Evolutionary conservation across 1,140 invertebrate genomes (phyloP), one percentile per base, ranked within the genome.

Genomic region (Parasteatoda tepidariorum): DNA sequence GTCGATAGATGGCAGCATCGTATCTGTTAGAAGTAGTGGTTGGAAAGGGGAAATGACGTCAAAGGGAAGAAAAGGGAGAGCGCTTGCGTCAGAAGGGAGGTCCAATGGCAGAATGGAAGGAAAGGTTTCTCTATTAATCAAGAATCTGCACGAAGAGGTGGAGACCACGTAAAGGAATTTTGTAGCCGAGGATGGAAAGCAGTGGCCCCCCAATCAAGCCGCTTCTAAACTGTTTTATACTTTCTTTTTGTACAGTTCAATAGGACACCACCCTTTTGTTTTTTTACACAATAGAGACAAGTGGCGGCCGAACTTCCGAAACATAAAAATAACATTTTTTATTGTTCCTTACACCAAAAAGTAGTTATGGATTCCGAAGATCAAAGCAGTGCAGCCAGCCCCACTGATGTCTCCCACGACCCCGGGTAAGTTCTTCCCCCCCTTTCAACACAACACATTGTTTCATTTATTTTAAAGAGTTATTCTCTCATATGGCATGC

Each of bases 321-420:
- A n/a, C n/a, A n/a, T n/a, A n/a, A n/a, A n/a, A n/a, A n/a, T n/a
- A n/a, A n/a, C n/a, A n/a, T n/a, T n/a, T n/a, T n/a, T n/a, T n/a
- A n/a, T n/a, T n/a, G n/a, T n/a, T n/a, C n/a, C n/a, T n/a, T n/a
- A n/a, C n/a, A n/a, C n/a, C n/a, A n/a, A 54, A 48, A 48, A 48
- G 38, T 26, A n/a, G 57, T 18, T 33, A 85, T 85, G 85, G 85
- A 85, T 70, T 71, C 85, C 13, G 85, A 85, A 54, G 79, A 76
- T 30, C 85, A 85, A 38, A 81, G 64, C 31, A 83, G 70, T 33
- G 78, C 84, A 24, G 78, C 76, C 7, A 84, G 83, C 41, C 85
- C 85, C 0, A 85, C 74, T 41, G 94, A 96, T 91, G 93, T 95
- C 89, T 94, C 94, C 90, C 95, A 96, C 92, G 94, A 96, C 91